Evolutionary conservation across 2,797 vertebrate species (phyloP).

Genomic region (Tinamus major): DNA sequence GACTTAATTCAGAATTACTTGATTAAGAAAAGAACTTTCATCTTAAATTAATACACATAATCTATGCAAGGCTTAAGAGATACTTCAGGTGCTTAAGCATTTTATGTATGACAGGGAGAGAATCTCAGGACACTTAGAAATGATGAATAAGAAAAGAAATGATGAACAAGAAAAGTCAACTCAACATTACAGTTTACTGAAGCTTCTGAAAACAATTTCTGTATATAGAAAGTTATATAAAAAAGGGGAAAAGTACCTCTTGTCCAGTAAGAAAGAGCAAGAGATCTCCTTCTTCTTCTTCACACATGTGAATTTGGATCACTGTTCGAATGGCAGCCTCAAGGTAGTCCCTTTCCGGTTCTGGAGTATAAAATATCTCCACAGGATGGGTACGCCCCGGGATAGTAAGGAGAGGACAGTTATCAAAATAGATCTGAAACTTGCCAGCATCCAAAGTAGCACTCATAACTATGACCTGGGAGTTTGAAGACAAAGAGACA

Average conservation of each 20-base stretch:
- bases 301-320: constrained; percentile 97
- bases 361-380: constrained; percentile 97
- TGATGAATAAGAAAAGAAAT: background rate
- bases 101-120: background rate
- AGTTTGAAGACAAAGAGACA: background rate
- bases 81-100: background rate
- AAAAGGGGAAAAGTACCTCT: constrained; percentile 84
- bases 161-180: background rate
- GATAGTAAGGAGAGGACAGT: constrained; percentile 94
- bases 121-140: background rate
- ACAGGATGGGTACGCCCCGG: constrained; percentile 96
- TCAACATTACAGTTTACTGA: background rate
- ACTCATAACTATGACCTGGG: constrained; percentile 96
- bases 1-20: background rate
- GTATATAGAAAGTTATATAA: background rate
- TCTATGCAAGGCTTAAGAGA: too few species aligned
- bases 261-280: constrained; percentile 96
- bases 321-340: constrained; percentile 96
- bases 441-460: constrained; percentile 96
- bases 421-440: constrained; percentile 98
- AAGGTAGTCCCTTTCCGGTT: constrained; percentile 95
- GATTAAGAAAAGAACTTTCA: background rate
- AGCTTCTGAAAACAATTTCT: background rate
- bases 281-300: constrained; percentile 92
- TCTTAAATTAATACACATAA: background rate